Conservation (phyloP, 2,113 vertebrate species). For the Raphicerus campestris region DNA sequence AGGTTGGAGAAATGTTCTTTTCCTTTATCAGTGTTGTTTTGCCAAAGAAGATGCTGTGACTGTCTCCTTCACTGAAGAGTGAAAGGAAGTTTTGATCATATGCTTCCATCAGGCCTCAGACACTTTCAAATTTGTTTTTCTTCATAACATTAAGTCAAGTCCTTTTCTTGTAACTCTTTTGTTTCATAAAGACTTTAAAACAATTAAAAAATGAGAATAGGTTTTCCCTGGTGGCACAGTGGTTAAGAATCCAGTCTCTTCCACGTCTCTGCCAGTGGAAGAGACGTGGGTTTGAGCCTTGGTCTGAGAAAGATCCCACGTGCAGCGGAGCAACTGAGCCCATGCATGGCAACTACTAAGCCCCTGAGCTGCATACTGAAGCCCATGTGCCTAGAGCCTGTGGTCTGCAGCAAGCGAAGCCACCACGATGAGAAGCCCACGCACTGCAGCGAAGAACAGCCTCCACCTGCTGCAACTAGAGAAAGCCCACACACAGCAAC, state of each 20-base stretch:
- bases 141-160: neutral
- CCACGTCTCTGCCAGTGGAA: neutral
- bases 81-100: neutral
- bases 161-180: neutral
- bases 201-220: neutral
- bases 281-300: neutral
- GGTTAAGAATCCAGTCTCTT: neutral
- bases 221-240: neutral
- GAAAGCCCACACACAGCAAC: neutral
- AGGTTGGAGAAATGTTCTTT: neutral
- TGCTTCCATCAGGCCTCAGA: neutral
- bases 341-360: neutral
- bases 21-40: neutral
- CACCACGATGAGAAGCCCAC: neutral
- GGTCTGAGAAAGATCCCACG: neutral
- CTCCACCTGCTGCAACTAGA: neutral
- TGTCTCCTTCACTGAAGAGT: neutral
- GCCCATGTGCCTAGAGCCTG: neutral
- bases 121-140: neutral
- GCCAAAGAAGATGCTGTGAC: neutral
- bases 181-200: neutral
- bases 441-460: neutral
- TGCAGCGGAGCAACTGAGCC: neutral
- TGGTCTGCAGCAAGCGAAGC: neutral
- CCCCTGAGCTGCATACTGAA: neutral